A percentile compares a stretch with the other conserved stretches of the same genome.
phyloP scores from a whole-genome alignment of 2,113 vertebrate species.

The Lepisosteus oculatus region DNA sequence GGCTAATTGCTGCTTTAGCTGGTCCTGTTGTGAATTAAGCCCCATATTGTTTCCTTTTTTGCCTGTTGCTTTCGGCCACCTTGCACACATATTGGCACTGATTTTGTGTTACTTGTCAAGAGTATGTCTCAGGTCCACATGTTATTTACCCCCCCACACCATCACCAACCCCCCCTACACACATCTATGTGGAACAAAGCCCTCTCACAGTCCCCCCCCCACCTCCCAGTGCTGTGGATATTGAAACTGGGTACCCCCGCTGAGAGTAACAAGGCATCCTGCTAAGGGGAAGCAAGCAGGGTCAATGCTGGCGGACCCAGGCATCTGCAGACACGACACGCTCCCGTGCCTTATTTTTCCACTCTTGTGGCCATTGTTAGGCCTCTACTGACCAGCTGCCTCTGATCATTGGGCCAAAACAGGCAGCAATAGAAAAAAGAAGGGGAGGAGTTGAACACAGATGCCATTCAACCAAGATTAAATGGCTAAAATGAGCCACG shows the following conservation, averaged over 20 bases:
- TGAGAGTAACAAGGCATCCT: constrained; percentile 44
- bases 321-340: constrained; percentile 31
- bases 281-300: constrained; percentile 33
- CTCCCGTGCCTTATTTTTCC: constrained; percentile 31
- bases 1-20: constrained; percentile 65
- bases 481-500: constrained; percentile 4
- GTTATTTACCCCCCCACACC: constrained; percentile 32
- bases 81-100: constrained; percentile 41
- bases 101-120: constrained; percentile 28
- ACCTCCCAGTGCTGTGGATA: constrained; percentile 37
- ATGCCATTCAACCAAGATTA: constrained; percentile 9
- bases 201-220: constrained; percentile 36
- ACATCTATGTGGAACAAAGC: constrained; percentile 29
- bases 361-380: constrained; percentile 12
- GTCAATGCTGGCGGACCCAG: constrained; percentile 41
- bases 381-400: constrained; percentile 48
- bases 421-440: constrained; percentile 22
- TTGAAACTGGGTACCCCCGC: constrained; percentile 38
- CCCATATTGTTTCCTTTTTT: constrained; percentile 59
- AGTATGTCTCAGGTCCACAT: constrained; percentile 32
- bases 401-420: constrained; percentile 35
- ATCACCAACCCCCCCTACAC: constrained; percentile 1
- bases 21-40: constrained; percentile 62
- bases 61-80: constrained; percentile 32
- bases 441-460: constrained; percentile 2